phyloP scores from a whole-genome alignment of 30 jellyfish, hydroid and myxozoan genomes.

The Hydra vulgaris region DNA sequence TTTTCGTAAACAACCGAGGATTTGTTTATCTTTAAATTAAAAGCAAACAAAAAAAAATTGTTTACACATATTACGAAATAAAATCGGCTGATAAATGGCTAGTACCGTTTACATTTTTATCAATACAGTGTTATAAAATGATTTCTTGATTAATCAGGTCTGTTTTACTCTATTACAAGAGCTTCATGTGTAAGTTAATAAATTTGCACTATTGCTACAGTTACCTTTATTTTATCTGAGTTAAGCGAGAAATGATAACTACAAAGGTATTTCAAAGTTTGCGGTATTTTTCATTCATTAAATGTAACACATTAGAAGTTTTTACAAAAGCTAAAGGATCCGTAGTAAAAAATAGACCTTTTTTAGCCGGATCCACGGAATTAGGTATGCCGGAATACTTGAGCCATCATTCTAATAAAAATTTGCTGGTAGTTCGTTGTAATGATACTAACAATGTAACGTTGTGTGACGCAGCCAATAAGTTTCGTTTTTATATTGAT shows the following conservation, averaged over 20 bases:
- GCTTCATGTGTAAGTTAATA: no score
- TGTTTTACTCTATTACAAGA: no score
- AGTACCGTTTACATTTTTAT: no score
- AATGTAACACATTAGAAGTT: neutral
- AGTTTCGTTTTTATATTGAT: slow-evolving; percentile 36
- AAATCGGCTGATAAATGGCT: no score
- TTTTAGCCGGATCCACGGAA: slow-evolving; percentile 51
- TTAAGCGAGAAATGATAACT: neutral
- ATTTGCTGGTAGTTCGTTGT: slow-evolving; percentile 33
- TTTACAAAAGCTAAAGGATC: neutral
- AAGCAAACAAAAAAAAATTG: no score
- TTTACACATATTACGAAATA: no score
- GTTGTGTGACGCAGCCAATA: slow-evolving; percentile 23
- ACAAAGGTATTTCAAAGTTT: neutral
- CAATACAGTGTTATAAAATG: no score
- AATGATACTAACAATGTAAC: slow-evolving; percentile 20
- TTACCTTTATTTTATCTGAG: neutral
- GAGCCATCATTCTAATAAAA: slow-evolving; percentile 32
- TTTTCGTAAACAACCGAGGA: no score
- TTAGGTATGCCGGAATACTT: slow-evolving; percentile 37
- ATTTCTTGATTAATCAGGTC: no score
- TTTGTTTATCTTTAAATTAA: no score
- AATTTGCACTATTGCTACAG: no score
- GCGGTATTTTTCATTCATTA: neutral
- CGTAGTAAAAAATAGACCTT: slow-evolving; percentile 27